Evolutionary conservation across 2,888 invertebrate genomes (phyloP).

Genomic region (Troilus luridus): DNA sequence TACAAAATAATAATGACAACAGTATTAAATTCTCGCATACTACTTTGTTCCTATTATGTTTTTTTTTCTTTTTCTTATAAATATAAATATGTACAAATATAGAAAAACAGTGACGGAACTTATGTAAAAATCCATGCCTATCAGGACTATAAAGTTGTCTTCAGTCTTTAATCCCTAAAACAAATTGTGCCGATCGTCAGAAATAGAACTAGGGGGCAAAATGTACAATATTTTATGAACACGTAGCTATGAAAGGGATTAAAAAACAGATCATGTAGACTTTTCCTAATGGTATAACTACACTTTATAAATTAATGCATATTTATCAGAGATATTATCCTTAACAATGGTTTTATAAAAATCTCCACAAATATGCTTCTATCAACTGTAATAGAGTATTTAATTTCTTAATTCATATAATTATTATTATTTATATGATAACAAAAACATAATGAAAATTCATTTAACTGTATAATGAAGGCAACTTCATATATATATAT

Average conservation of each 20-base stretch:
- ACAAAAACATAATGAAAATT: not conserved
- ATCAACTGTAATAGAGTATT: not conserved
- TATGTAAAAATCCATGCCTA: not conserved
- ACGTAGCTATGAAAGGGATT: conserved; percentile 16
- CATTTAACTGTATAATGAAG: not conserved
- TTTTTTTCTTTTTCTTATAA: not conserved
- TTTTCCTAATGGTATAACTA: not conserved
- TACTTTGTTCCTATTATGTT: conserved; percentile 1
- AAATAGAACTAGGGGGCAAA: not conserved
- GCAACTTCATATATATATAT: not conserved
- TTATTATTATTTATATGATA: not conserved
- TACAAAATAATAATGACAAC: not conserved
- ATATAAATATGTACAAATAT: conserved; percentile 26
- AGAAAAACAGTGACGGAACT: conserved; percentile 34
- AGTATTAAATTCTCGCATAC: not conserved
- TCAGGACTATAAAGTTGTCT: not conserved
- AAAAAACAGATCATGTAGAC: not conserved
- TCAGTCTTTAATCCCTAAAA: conserved; percentile 29
- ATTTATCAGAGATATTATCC: not conserved
- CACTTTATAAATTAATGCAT: not conserved
- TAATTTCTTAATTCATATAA: not conserved
- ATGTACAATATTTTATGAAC: conserved; percentile 4
- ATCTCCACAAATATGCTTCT: not conserved
- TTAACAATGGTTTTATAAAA: not conserved
- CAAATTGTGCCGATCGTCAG: conserved; percentile 13